phyloP scores from a whole-genome alignment of 2,888 invertebrate species.

The Eupsilia transversa region DNA sequence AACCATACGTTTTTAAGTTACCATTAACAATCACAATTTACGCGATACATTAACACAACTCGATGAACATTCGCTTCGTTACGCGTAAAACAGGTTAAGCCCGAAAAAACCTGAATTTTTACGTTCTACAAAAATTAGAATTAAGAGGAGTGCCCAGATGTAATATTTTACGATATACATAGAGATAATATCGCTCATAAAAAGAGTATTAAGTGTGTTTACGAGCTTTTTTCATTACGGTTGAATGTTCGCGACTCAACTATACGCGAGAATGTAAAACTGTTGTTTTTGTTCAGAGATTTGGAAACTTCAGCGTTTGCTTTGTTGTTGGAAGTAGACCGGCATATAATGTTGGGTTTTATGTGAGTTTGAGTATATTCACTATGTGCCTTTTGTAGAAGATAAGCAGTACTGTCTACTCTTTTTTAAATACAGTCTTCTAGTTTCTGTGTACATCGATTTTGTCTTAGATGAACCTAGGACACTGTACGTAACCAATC shows the following conservation, averaged over 20 bases:
- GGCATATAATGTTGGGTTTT: conserved; percentile 9
- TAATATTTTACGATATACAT: conserved; percentile 61
- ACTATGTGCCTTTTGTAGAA: neutral
- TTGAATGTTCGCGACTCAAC: conserved; percentile 51
- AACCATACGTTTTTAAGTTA: conserved; percentile 1
- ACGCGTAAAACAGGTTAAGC: conserved; percentile 9
- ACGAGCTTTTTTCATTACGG: conserved; percentile 60
- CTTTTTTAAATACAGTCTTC: neutral
- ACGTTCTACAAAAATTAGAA: conserved; percentile 63
- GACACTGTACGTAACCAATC: neutral
- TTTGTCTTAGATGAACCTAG: neutral
- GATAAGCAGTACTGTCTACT: neutral
- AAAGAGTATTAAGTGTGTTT: conserved; percentile 64
- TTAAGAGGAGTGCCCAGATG: conserved; percentile 50
- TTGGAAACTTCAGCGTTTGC: conserved; percentile 37
- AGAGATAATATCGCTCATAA: conserved; percentile 67
- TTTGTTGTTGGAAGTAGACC: conserved; percentile 22
- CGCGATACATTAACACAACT: conserved; percentile 8
- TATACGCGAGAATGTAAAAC: conserved; percentile 49
- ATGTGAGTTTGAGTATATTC: neutral
- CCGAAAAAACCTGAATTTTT: conserved; percentile 38
- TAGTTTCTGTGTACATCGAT: neutral
- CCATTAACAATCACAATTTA: conserved; percentile 37
- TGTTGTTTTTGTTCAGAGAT: conserved; percentile 52
- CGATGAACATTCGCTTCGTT: neutral